phyloP scores from a whole-genome alignment of 2,888 invertebrate genomes.

The Polylopha cassiicola region DNA sequence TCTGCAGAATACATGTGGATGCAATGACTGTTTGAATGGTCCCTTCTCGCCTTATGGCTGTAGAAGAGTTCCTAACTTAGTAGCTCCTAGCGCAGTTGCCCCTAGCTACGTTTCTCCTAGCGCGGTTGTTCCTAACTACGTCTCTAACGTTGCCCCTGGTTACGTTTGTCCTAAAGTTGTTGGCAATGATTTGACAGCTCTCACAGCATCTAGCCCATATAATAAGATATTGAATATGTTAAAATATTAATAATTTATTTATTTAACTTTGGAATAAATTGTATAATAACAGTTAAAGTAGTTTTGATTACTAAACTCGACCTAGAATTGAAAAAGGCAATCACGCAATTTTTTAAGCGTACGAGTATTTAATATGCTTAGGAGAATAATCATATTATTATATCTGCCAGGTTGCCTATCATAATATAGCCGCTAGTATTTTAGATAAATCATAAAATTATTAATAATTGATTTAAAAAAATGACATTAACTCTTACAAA shows the following conservation, averaged over 20 bases:
- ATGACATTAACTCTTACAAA: too few relatives aligned
- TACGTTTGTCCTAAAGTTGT: constrained; percentile 23
- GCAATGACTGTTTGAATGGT: constrained; percentile 39
- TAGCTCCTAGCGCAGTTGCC: constrained; percentile 27
- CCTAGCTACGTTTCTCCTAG: constrained; percentile 27
- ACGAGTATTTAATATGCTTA: too few relatives aligned
- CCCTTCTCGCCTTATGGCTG: constrained; percentile 18
- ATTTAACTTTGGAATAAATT: constrained; percentile 1
- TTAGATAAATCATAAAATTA: too few relatives aligned
- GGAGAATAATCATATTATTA: too few relatives aligned
- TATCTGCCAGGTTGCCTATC: too few relatives aligned
- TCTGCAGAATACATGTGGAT: constrained; percentile 43
- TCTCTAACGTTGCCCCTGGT: constrained; percentile 27
- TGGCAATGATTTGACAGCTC: background rate
- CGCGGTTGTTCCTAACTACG: constrained; percentile 23
- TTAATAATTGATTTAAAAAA: too few relatives aligned
- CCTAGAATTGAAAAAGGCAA: background rate
- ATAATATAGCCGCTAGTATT: too few relatives aligned
- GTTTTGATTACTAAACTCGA: background rate
- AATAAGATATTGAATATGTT: constrained; percentile 9
- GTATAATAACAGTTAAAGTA: background rate
- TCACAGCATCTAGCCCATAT: constrained; percentile 6
- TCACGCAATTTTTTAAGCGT: too few relatives aligned
- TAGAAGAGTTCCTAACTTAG: constrained; percentile 15
- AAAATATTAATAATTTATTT: constrained; percentile 6